Conservation (phyloP, 2,888 invertebrate species). For the Litoditis marina region DNA sequence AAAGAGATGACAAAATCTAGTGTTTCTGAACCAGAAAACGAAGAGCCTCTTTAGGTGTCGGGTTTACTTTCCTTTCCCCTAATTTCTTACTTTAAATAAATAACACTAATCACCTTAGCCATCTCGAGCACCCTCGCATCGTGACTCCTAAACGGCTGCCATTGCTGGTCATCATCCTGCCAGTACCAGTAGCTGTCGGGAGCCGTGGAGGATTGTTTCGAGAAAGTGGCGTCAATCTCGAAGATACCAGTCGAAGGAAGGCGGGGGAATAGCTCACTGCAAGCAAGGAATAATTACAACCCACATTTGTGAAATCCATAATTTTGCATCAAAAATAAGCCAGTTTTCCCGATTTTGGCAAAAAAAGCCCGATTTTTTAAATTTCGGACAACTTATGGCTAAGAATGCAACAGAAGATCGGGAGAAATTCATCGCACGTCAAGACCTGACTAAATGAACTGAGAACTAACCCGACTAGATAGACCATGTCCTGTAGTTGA, state of each 20-base stretch:
- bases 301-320: too few relatives aligned
- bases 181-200: slow-evolving; percentile 24
- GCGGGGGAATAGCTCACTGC: slow-evolving; percentile 85
- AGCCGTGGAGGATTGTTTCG: neutral
- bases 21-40: too few relatives aligned
- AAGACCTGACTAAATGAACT: neutral
- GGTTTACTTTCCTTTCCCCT: neutral
- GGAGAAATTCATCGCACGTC: too few relatives aligned
- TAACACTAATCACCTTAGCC: slow-evolving; percentile 10
- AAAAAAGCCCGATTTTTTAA: too few relatives aligned
- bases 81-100: too few relatives aligned
- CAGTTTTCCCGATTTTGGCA: too few relatives aligned
- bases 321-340: too few relatives aligned
- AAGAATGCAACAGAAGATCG: too few relatives aligned
- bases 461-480: slow-evolving; percentile 75
- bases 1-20: neutral
- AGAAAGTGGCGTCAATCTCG: slow-evolving; percentile 74
- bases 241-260: slow-evolving; percentile 92
- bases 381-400: too few relatives aligned
- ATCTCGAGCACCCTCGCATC: slow-evolving; percentile 25
- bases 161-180: slow-evolving; percentile 23
- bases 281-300: slow-evolving; percentile 15
- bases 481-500: slow-evolving; percentile 93
- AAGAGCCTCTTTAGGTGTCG: too few relatives aligned
- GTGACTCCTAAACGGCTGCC: slow-evolving; percentile 22